Percentiles rank a stretch among this genome's conserved stretches.
Conservation (phyloP, 1,140 invertebrate genomes). For the Trichonephila clavata region DNA sequence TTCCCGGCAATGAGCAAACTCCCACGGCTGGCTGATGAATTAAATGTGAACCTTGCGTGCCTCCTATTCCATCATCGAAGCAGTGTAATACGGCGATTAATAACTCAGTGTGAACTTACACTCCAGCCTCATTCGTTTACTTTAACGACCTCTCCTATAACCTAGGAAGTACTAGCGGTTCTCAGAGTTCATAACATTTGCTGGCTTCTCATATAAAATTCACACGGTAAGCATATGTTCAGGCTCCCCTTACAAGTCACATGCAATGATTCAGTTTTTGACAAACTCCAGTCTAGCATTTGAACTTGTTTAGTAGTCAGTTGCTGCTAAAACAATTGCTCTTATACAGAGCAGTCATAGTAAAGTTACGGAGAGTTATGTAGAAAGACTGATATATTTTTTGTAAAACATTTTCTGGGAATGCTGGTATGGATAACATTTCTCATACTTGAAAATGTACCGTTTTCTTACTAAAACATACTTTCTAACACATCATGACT, state of each 20-base stretch:
- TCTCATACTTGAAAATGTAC: no score
- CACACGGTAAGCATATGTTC: neutral
- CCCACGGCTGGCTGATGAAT: neutral
- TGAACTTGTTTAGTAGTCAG: no score
- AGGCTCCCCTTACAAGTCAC: neutral
- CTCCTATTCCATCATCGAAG: neutral
- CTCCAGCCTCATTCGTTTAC: neutral
- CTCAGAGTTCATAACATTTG: slow-evolving; percentile 6
- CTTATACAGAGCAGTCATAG: no score
- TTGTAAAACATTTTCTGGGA: no score
- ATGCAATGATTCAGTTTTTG: neutral
- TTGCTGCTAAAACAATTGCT: no score
- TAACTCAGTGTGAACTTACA: slow-evolving; percentile 12
- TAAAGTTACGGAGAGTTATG: no score
- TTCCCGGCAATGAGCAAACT: neutral
- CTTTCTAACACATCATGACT: no score
- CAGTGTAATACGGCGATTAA: slow-evolving; percentile 12
- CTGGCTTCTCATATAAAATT: slow-evolving; percentile 1
- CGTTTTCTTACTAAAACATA: no score
- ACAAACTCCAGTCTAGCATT: neutral
- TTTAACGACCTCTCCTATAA: neutral
- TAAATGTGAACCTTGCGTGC: slow-evolving; percentile 17
- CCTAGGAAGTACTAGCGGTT: neutral
- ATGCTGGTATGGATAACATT: no score
- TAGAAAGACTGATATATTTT: no score